phyloP scores from a whole-genome alignment of 2,113 vertebrate genomes.

The Rhinichthys klamathensis region DNA sequence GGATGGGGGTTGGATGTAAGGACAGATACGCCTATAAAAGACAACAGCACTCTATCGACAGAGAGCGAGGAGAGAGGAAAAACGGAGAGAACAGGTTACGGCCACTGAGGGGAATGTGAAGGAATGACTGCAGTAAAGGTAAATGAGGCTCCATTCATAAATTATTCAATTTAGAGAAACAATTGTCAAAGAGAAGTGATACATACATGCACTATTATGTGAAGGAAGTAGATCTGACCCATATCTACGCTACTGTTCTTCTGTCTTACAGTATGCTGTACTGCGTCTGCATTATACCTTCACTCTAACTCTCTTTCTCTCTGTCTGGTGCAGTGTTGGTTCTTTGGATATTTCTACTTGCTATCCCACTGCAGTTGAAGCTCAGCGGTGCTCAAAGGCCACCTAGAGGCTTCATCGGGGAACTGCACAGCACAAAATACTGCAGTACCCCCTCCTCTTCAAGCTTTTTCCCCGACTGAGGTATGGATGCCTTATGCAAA shows the following conservation, averaged over 20 bases:
- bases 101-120: not conserved
- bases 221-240: not conserved
- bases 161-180: constrained; percentile 17
- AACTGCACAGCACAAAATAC: constrained; percentile 68
- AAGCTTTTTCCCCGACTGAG: constrained; percentile 27
- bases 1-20: constrained; percentile 26
- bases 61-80: not conserved
- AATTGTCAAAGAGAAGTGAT: not conserved
- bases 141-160: constrained; percentile 27
- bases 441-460: constrained; percentile 63
- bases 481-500: constrained; percentile 41
- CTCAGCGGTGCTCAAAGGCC: constrained; percentile 64
- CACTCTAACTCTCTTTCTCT: constrained; percentile 26
- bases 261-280: constrained; percentile 21
- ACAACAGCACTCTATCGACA: constrained; percentile 22
- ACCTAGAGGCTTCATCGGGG: constrained; percentile 62
- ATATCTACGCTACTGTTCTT: not conserved
- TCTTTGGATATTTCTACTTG: constrained; percentile 35
- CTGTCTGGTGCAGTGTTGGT: constrained; percentile 42
- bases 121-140: constrained; percentile 45
- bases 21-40: constrained; percentile 28
- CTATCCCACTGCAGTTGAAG: constrained; percentile 52
- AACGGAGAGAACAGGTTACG: not conserved
- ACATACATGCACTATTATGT: not conserved
- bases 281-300: constrained; percentile 36